phyloP scores from a whole-genome alignment of 2,888 invertebrate species.

The Drosophila aldrichi region DNA sequence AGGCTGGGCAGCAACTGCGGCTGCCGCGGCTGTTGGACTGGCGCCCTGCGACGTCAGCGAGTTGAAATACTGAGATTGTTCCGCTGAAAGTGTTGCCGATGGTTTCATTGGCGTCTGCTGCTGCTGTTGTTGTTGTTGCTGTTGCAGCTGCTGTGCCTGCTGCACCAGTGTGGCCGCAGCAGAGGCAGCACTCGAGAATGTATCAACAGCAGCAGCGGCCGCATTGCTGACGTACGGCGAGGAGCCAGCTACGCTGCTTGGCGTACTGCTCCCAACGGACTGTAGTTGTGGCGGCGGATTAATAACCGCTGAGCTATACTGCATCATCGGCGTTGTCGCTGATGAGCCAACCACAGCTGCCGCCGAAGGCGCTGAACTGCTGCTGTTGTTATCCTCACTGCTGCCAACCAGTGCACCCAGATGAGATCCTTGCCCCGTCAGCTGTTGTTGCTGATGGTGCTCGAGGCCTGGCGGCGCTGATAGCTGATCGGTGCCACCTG shows the following conservation, averaged over 20 bases:
- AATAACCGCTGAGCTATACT: slow-evolving; percentile 82
- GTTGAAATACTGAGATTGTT: slow-evolving; percentile 89
- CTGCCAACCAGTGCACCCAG: slow-evolving; percentile 80
- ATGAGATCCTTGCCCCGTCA: slow-evolving; percentile 77
- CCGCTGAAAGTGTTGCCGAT: slow-evolving; percentile 87
- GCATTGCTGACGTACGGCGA: slow-evolving; percentile 57
- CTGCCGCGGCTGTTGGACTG: slow-evolving; percentile 65
- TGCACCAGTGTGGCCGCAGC: slow-evolving; percentile 82
- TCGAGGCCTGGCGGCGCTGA: slow-evolving; percentile 86
- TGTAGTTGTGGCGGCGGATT: slow-evolving; percentile 74
- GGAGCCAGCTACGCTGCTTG: slow-evolving; percentile 40
- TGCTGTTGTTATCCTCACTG: slow-evolving; percentile 41
- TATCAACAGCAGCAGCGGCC: slow-evolving; percentile 54
- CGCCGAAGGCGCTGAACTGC: slow-evolving; percentile 48
- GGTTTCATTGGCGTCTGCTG: slow-evolving; percentile 87
- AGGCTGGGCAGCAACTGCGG: slow-evolving; percentile 52
- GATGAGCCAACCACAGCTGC: slow-evolving; percentile 60
- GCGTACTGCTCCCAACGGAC: slow-evolving; percentile 57
- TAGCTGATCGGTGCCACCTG: slow-evolving; percentile 67
- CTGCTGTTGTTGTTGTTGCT: slow-evolving; percentile 77
- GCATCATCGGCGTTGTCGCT: slow-evolving; percentile 78
- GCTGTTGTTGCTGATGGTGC: slow-evolving; percentile 74
- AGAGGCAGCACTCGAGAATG: slow-evolving; percentile 81
- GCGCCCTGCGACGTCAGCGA: slow-evolving; percentile 84
- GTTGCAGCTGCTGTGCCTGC: slow-evolving; percentile 81